Percentiles rank a stretch among this genome's conserved stretches.
Conservation (phyloP, 2,888 invertebrate genomes). For the Stegophylla sp. region DNA sequence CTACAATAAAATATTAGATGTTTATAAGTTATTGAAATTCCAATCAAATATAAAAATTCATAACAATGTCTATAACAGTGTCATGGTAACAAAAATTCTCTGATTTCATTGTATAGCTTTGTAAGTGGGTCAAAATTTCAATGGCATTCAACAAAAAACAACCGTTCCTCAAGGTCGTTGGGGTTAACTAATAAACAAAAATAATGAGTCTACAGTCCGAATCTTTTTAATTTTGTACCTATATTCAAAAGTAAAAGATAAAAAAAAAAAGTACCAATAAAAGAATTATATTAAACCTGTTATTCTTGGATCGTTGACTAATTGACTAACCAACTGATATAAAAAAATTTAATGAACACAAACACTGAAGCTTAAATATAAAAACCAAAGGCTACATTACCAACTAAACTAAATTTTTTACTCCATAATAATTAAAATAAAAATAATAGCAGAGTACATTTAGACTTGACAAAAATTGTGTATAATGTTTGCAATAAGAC, state of each 20-base stretch:
- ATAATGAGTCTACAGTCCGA: slow-evolving; percentile 95
- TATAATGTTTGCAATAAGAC: too few species aligned
- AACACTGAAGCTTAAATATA: slow-evolving; percentile 82
- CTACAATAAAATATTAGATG: slow-evolving; percentile 68
- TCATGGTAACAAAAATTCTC: slow-evolving; percentile 85
- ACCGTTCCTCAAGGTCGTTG: slow-evolving; percentile 76
- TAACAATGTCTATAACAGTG: slow-evolving; percentile 68
- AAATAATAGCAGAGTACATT: background rate
- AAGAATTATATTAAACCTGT: slow-evolving; percentile 65
- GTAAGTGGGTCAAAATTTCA: slow-evolving; percentile 97
- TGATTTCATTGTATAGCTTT: slow-evolving; percentile 87
- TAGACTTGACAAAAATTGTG: background rate
- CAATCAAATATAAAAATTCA: background rate
- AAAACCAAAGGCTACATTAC: slow-evolving; percentile 82
- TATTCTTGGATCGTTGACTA: slow-evolving; percentile 88
- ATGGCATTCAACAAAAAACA: slow-evolving; percentile 94
- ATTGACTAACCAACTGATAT: slow-evolving; percentile 93
- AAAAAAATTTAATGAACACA: slow-evolving; percentile 87
- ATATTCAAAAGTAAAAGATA: slow-evolving; percentile 1
- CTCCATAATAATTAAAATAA: slow-evolving; percentile 53
- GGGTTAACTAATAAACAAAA: slow-evolving; percentile 89
- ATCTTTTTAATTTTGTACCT: slow-evolving; percentile 83
- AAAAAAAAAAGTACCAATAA: background rate
- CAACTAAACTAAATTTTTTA: slow-evolving; percentile 80
- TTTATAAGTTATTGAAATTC: background rate